A percentile compares a stretch with the other conserved stretches of the same genome.
These are phyloP conservation scores for Notocelia uddmanniana DNA, from an alignment of 2,888 invertebrate species.

Conservation along the genomic window DNA sequence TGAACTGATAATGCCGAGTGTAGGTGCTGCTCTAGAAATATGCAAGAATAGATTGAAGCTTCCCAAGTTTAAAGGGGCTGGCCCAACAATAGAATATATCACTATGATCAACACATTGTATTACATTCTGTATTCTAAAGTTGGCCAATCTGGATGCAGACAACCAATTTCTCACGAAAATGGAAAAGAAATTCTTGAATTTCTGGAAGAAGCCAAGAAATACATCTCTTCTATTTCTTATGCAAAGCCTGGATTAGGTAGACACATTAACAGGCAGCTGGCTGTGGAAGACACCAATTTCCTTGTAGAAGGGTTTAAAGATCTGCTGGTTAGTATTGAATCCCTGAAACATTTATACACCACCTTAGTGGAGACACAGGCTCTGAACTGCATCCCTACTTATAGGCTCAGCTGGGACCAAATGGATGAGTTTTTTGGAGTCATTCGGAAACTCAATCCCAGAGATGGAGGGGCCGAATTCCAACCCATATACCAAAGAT, in stretches of 20 bases:
- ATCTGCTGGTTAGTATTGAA: conserved; percentile 26
- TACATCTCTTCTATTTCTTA: conserved; percentile 18
- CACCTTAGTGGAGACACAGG: conserved; percentile 15
- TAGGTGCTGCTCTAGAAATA: conserved; percentile 21
- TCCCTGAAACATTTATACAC: conserved; percentile 27
- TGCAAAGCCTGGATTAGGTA: conserved; percentile 8
- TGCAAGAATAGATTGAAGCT: conserved; percentile 28
- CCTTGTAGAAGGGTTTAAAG: conserved; percentile 24
- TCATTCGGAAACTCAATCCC: conserved; percentile 16
- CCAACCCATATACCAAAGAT: conserved; percentile 17
- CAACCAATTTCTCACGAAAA: conserved; percentile 19
- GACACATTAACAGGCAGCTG: conserved; percentile 7
- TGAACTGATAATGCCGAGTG: conserved; percentile 20
- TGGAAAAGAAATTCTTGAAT: conserved; percentile 27
- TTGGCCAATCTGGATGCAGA: conserved; percentile 14
- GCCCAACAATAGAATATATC: conserved; percentile 24
- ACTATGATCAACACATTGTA: conserved; percentile 28
- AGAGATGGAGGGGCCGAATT: conserved; percentile 10
- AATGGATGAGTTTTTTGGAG: conserved; percentile 20
- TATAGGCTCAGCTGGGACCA: conserved; percentile 24
- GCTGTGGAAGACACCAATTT: conserved; percentile 10
- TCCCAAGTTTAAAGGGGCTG: neutral
- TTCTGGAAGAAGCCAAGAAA: conserved; percentile 27
- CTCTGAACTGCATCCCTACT: neutral
- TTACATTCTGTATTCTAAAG: conserved; percentile 24